A percentile compares a stretch with the other conserved stretches of the same genome.
Evolutionary conservation across 2,888 invertebrate genomes (phyloP).

Genomic region (Asteroscopus sphinx): DNA sequence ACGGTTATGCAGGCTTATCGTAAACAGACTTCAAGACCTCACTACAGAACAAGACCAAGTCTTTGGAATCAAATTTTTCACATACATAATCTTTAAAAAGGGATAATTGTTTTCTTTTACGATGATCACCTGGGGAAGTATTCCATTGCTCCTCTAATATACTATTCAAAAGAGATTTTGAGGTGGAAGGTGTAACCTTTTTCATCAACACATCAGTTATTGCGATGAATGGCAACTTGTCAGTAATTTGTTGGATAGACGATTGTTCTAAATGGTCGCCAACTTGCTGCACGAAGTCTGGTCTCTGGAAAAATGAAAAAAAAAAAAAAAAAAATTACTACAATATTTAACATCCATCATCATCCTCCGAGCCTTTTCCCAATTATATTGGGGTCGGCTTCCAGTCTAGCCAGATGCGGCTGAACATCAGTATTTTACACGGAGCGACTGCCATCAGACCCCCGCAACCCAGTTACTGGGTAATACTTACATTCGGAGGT

Average conservation of each 20-base stretch:
- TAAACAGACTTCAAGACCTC: constrained; percentile 70
- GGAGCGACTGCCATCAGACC: no score
- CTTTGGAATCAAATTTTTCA: constrained; percentile 69
- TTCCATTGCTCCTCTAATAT: constrained; percentile 62
- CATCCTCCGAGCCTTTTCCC: no score
- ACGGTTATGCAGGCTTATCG: constrained; percentile 60
- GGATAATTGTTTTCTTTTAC: constrained; percentile 59
- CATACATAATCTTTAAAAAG: constrained; percentile 70
- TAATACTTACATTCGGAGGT: no score
- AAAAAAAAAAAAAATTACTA: no score
- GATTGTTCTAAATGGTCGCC: constrained; percentile 62
- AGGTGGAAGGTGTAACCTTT: constrained; percentile 61
- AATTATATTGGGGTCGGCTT: no score
- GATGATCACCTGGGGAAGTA: constrained; percentile 39
- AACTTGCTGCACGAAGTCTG: constrained; percentile 73
- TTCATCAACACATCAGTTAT: constrained; percentile 64
- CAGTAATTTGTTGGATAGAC: constrained; percentile 66
- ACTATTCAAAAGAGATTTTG: constrained; percentile 58
- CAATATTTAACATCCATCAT: no score
- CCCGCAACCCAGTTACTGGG: no score
- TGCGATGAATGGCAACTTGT: constrained; percentile 62
- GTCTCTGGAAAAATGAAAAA: constrained; percentile 68
- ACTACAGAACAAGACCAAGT: constrained; percentile 76
- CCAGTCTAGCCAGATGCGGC: no score
- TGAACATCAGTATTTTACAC: no score